Evolutionary conservation across 2,888 invertebrate genomes (phyloP), one percentile per base, ranked within the genome.

Genomic region (Thalpophila matura): DNA sequence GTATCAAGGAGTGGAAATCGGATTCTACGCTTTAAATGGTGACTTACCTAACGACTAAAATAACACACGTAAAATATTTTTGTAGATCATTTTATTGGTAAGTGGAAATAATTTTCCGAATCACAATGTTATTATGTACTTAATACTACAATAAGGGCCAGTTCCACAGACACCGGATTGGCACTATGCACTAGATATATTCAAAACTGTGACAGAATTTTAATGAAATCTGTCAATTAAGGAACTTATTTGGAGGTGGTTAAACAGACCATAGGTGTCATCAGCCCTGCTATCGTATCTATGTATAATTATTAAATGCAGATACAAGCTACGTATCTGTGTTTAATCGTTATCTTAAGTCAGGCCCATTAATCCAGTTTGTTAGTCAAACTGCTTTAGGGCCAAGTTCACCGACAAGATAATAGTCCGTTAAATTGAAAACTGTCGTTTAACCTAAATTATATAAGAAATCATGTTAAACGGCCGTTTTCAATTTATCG

Each of bases 281-380:
- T 72, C 70, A 65, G 63, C 65, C 43, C 56, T 65, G 66, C 69
- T 74, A 77, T 74, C 69, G 9, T 53, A 37, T 26, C 53, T 53
- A 37, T 26, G 55, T 53, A 79, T 77, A 77, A 65, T 60, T 57
- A 59, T 73, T 73, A 56, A 65, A 73, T 57, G 71, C 60, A 66
- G 42, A 66, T 56, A 67, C 59, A 59, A 65, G 71, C 66, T 79
- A n/a, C n/a, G n/a, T n/a, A n/a, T n/a, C n/a, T n/a, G n/a, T n/a
- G n/a, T n/a, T n/a, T n/a, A n/a, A n/a, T n/a, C n/a, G n/a, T n/a
- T 83, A 83, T 81, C 80, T 43, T 68, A 47, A 69, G 60, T 75
- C 74, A 71, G 66, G 68, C 73, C 77, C 75, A 81, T 81, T 80
- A 72, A 74, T 72, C 69, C 71, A 80, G 77, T 81, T 77, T 79